phyloP scores from a whole-genome alignment of 1,140 invertebrate species.

The Brachionus rubens region DNA sequence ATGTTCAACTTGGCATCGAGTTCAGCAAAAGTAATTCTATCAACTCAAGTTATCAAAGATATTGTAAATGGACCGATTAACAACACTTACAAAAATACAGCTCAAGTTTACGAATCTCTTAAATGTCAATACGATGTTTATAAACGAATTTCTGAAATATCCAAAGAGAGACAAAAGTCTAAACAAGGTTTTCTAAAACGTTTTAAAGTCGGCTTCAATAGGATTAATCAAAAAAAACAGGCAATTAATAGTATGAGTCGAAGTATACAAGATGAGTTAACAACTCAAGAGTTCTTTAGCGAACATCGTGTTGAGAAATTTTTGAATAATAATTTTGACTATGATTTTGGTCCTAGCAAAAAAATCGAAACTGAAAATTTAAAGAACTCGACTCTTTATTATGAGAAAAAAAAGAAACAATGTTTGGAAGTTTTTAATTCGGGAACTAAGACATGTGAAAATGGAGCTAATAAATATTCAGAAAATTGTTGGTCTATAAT shows the following conservation, averaged over 20 bases:
- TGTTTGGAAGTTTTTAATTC: constrained; percentile 4
- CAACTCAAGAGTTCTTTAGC: neutral
- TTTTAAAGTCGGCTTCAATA: neutral
- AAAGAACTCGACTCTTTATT: neutral
- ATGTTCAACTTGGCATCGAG: constrained; percentile 19
- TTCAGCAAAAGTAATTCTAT: neutral
- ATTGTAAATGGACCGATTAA: neutral
- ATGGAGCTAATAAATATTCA: neutral
- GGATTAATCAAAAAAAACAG: neutral
- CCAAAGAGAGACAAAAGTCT: neutral
- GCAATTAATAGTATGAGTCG: neutral
- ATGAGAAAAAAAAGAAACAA: constrained; percentile 1
- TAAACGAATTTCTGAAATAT: neutral
- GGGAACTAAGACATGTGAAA: neutral
- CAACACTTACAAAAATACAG: neutral
- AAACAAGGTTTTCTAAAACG: constrained; percentile 1
- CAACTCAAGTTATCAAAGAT: neutral
- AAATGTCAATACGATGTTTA: constrained; percentile 9
- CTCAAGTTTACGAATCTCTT: neutral
- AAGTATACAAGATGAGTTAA: neutral
- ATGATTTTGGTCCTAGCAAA: neutral
- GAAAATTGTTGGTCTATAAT: neutral
- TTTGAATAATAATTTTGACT: neutral
- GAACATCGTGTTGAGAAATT: neutral
- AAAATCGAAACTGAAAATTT: neutral